These are phyloP conservation scores for Drosophila ochracea DNA, from an alignment of 2,888 invertebrate species.

Conservation along the genomic window DNA sequence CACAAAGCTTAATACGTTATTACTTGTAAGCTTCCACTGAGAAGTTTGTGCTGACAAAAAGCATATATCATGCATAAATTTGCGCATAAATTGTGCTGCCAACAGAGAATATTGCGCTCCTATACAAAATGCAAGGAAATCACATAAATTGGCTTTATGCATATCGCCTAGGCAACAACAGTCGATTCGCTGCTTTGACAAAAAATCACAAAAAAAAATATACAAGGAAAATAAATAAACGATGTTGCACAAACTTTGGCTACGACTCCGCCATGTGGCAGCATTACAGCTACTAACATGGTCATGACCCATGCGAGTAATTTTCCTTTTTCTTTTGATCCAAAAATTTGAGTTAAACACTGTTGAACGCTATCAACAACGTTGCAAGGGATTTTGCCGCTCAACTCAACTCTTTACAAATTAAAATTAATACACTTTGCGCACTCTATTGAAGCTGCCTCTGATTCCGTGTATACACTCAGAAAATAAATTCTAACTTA, in stretches of 20 bases:
- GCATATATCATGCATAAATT: constrained; percentile 20
- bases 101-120: constrained; percentile 59
- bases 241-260: constrained; percentile 7
- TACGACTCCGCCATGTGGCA: constrained; percentile 4
- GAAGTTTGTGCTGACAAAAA: not conserved
- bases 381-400: constrained; percentile 12
- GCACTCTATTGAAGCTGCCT: constrained; percentile 36
- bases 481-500: not conserved
- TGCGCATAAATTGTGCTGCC: constrained; percentile 61
- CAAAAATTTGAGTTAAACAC: constrained; percentile 64
- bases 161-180: constrained; percentile 55
- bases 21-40: not conserved
- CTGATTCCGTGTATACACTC: constrained; percentile 10
- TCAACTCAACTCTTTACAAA: constrained; percentile 36
- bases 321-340: constrained; percentile 38
- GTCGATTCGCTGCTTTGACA: constrained; percentile 11
- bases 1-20: not conserved
- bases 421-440: constrained; percentile 72
- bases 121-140: constrained; percentile 55
- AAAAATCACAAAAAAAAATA: constrained; percentile 7
- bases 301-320: constrained; percentile 20
- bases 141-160: constrained; percentile 67
- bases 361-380: constrained; percentile 21
- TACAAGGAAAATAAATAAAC: constrained; percentile 49
- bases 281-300: constrained; percentile 32